Conservation (phyloP, 2,888 invertebrate species). For the Lacanobia oleracea region DNA sequence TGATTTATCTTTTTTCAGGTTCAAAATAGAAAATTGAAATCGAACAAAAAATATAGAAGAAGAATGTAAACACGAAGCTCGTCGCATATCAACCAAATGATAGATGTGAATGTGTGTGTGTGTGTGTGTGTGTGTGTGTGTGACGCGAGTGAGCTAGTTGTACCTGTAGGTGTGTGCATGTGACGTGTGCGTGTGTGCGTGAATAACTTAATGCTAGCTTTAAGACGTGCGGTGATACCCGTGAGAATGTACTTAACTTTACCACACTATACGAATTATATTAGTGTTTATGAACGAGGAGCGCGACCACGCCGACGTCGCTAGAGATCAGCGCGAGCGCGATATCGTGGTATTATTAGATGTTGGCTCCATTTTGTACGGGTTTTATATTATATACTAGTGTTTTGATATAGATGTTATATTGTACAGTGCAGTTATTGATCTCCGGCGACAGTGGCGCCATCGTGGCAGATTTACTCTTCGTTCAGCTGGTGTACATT, state of each 20-base stretch:
- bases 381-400: slow-evolving; percentile 35
- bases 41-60: slow-evolving; percentile 67
- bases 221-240: slow-evolving; percentile 62
- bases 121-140: slow-evolving; percentile 50
- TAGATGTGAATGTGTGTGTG: slow-evolving; percentile 52
- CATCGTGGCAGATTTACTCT: slow-evolving; percentile 10
- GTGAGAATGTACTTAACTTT: slow-evolving; percentile 64
- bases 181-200: slow-evolving; percentile 52
- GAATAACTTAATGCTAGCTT: slow-evolving; percentile 61
- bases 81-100: slow-evolving; percentile 72
- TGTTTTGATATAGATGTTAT: slow-evolving; percentile 42
- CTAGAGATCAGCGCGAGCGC: slow-evolving; percentile 11
- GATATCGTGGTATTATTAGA: not conserved
- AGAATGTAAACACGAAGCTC: slow-evolving; percentile 60
- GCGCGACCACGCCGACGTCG: not conserved
- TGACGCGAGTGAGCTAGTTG: slow-evolving; percentile 44
- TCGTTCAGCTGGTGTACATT: slow-evolving; percentile 51
- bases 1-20: slow-evolving; percentile 41
- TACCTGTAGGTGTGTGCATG: slow-evolving; percentile 61
- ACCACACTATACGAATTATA: slow-evolving; percentile 57
- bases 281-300: slow-evolving; percentile 33
- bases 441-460: slow-evolving; percentile 44
- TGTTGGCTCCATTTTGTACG: slow-evolving; percentile 43
- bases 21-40: slow-evolving; percentile 30
- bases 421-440: slow-evolving; percentile 13